Base-by-base conservation (phyloP, 1,140 invertebrate genomes). In the Cydia strobilella region DNA sequence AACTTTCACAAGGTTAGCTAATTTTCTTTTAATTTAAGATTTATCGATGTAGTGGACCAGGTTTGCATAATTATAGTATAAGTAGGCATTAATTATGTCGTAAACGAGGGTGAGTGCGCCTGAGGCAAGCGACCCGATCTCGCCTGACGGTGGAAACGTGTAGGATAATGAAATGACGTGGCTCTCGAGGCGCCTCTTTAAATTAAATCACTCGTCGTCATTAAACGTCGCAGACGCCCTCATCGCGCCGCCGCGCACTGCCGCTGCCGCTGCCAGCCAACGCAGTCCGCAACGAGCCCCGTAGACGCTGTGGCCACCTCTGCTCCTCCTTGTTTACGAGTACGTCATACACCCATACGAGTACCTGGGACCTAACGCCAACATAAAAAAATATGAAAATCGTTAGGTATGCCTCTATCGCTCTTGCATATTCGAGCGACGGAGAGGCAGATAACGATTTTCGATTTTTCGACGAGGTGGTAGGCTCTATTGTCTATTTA, bases 121-220 rank as follows among this genome's bases (percentile, higher is more conserved):
- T 69, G 27, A n/a, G 31, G 65, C 65, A 69, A 69, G 35, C 10
- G 31, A 1, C 65, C 27, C 65, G 65, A 15, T 39, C 65, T 69
- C 65, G 65, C 15, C 63, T 66, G 15, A 27, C 65, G 65, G 12
- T 23, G 35, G 82, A 85, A 85, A 85, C 80, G 84, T 85, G 84
- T 82, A 83, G 79, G 74, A 80, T 90, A 90, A 90, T 89, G 82
- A 78, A 85, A 88, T 90, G 86, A 87, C 81, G 85, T 83, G 86
- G 86, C 82, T 80, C 84, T 81, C 81, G 76, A 74, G 81, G 81
- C 80, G 81, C 78, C 80, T 81, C 80, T 80, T 79, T 74, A 86
- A 88, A 86, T 90, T 81, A 83, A 86, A 90, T 90, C 82, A 82
- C 74, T 76, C 82, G 27, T 76, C 82, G 27, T 86, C 87, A 90